A percentile compares a stretch with the other conserved stretches of the same genome.
phyloP scores from a whole-genome alignment of 2,888 invertebrate species.

The Muschampia plurimacula region DNA sequence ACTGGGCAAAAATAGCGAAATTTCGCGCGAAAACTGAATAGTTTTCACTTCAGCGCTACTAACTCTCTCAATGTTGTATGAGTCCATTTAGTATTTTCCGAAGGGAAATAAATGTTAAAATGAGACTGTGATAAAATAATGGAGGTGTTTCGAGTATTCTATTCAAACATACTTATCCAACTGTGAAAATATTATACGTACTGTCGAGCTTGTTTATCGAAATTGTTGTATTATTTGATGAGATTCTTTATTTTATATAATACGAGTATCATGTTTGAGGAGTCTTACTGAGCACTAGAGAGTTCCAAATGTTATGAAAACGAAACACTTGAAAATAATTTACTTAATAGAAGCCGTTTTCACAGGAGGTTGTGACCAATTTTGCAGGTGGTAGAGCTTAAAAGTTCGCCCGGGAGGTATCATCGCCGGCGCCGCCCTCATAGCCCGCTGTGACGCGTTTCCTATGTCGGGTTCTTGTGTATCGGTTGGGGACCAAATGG shows the following conservation, averaged over 20 bases:
- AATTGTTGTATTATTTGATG: not conserved
- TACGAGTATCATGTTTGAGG: too few relatives aligned
- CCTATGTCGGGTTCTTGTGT: too few relatives aligned
- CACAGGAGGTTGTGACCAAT: too few relatives aligned
- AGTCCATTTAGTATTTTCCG: constrained; percentile 16
- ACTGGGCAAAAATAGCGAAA: not conserved
- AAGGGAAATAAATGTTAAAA: constrained; percentile 26
- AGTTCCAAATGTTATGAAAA: too few relatives aligned
- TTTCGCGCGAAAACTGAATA: not conserved
- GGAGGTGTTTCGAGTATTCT: constrained; percentile 4
- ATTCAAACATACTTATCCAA: constrained; percentile 20
- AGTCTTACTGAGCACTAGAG: too few relatives aligned
- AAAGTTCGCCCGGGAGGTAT: too few relatives aligned
- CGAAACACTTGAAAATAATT: too few relatives aligned
- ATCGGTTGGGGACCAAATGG: too few relatives aligned
- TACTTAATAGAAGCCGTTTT: too few relatives aligned
- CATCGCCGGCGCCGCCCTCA: too few relatives aligned
- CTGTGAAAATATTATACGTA: not conserved
- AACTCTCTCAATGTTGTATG: not conserved
- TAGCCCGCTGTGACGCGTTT: too few relatives aligned
- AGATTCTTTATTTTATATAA: not conserved
- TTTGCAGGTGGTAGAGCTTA: too few relatives aligned
- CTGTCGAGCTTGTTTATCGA: not conserved
- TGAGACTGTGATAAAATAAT: constrained; percentile 29
- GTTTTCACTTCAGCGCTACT: constrained; percentile 5